Conservation (phyloP, 2,797 vertebrate species). For the Ptychadena robeensis region DNA sequence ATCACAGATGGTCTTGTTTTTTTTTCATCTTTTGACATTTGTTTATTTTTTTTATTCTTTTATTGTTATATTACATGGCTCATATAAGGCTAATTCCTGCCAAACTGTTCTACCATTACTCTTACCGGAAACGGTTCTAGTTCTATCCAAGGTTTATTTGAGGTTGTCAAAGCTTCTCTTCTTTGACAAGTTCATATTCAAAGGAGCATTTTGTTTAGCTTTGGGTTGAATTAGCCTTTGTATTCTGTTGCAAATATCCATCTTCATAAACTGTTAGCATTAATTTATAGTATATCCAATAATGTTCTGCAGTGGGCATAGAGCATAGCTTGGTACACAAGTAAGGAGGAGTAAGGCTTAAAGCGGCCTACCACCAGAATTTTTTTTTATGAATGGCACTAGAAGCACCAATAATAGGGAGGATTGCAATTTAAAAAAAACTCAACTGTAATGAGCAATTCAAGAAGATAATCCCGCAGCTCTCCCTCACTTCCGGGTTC, state of each 20-base stretch:
- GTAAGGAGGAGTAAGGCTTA: neutral
- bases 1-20: slow-evolving; percentile 15
- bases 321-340: neutral
- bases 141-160: neutral
- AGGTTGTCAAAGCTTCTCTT: neutral
- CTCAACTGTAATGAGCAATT: no score
- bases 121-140: neutral
- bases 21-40: slow-evolving; percentile 12
- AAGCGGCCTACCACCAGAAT: no score
- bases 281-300: neutral
- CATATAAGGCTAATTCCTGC: neutral
- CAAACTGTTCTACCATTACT: neutral
- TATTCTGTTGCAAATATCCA: neutral
- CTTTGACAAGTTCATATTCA: neutral
- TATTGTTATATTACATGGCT: neutral
- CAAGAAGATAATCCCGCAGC: no score
- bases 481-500: no score
- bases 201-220: neutral
- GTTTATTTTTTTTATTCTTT: neutral
- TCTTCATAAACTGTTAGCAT: neutral
- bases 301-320: neutral
- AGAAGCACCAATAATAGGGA: no score
- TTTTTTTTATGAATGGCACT: no score
- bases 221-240: neutral
- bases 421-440: no score